Evolutionary conservation across 2,113 vertebrate genomes (phyloP).

Genomic region (Mixornis gularis): DNA sequence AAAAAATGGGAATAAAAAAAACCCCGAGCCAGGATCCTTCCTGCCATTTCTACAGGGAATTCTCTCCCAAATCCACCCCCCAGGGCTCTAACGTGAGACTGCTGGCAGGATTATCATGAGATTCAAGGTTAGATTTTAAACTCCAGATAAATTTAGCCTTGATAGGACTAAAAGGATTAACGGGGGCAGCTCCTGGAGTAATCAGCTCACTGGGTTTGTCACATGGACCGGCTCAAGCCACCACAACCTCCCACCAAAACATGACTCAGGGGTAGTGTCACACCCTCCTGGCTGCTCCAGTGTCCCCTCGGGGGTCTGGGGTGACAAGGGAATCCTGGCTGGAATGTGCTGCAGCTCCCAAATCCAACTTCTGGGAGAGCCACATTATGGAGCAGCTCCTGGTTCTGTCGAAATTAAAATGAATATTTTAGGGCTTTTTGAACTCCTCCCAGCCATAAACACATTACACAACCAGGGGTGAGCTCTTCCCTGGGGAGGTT

Average conservation of each 20-base stretch:
- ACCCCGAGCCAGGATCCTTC: neutral
- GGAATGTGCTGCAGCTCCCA: neutral
- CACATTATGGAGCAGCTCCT: fast-evolving
- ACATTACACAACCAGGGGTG: neutral
- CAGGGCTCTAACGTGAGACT: neutral
- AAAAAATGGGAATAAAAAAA: neutral
- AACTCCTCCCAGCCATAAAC: neutral
- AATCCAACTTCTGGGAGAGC: neutral
- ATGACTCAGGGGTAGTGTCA: neutral
- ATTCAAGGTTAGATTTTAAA: slow-evolving; percentile 50
- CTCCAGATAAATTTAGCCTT: slow-evolving; percentile 47
- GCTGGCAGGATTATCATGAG: neutral
- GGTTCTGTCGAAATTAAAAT: neutral
- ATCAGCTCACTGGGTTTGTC: slow-evolving; percentile 6
- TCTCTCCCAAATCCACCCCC: neutral
- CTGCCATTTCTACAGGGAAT: fast-evolving
- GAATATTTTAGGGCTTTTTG: fast-evolving
- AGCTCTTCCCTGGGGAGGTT: neutral
- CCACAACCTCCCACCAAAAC: neutral
- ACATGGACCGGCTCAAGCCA: neutral
- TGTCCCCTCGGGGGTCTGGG: neutral
- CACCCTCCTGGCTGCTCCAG: neutral
- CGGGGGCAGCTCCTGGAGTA: neutral
- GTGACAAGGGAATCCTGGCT: neutral
- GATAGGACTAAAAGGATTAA: slow-evolving; percentile 51